A percentile compares a stretch with the other conserved stretches of the same genome.
phyloP scores from a whole-genome alignment of 64 coral and sea anemone genomes.

The Montipora efflorescens region DNA sequence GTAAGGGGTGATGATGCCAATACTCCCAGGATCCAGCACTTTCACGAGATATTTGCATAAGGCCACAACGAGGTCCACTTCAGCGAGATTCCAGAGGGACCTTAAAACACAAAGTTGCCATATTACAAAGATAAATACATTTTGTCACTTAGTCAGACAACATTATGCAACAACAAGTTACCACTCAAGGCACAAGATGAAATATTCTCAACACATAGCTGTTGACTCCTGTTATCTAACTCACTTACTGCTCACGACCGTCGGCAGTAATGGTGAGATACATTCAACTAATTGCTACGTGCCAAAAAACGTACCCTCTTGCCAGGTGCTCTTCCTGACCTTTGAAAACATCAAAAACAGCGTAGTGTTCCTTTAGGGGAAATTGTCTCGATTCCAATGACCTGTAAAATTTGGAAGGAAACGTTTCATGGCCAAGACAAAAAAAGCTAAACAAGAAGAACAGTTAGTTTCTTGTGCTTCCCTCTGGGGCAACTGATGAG shows the following conservation, averaged over 20 bases:
- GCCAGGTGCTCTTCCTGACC: not conserved
- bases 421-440: not conserved
- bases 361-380: conserved; percentile 4
- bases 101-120: not conserved
- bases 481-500: too few relatives aligned
- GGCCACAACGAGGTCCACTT: conserved; percentile 50
- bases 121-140: too few relatives aligned
- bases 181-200: too few relatives aligned
- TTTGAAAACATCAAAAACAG: conserved; percentile 4
- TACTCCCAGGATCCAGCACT: conserved; percentile 7
- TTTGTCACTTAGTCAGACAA: too few relatives aligned
- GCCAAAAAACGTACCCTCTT: not conserved
- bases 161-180: too few relatives aligned
- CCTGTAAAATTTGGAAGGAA: not conserved
- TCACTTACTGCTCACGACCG: too few relatives aligned
- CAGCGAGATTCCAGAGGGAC: conserved; percentile 64
- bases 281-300: not conserved
- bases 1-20: conserved; percentile 98
- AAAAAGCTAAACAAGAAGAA: too few relatives aligned
- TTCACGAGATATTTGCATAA: conserved; percentile 52
- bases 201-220: too few relatives aligned
- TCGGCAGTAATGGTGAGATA: too few relatives aligned
- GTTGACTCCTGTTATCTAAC: too few relatives aligned
- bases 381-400: conserved; percentile 8
- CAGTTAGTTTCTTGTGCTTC: too few relatives aligned